These are phyloP conservation scores for Vipera latastei DNA, from an alignment of 2,797 vertebrate genomes.

Conservation along the genomic window DNA sequence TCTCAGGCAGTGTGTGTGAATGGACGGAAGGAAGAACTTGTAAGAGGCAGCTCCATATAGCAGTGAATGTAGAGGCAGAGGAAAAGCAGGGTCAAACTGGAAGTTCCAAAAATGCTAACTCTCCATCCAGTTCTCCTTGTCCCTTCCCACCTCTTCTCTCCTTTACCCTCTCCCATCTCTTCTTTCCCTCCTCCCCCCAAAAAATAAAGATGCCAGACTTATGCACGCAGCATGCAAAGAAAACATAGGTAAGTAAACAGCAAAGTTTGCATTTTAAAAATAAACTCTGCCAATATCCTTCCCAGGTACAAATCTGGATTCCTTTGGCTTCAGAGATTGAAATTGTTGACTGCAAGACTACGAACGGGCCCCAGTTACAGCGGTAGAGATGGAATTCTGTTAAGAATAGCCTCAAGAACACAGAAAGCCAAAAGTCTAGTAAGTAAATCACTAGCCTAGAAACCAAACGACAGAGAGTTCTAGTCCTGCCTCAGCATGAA, in stretches of 20 bases:
- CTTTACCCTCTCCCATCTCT: background rate
- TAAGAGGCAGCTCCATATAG: background rate
- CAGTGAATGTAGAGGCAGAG: background rate
- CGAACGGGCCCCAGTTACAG: background rate
- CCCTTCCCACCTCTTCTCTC: background rate
- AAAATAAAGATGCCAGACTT: background rate
- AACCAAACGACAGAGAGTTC: background rate
- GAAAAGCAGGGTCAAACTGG: background rate
- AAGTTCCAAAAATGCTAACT: background rate
- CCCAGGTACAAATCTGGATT: background rate
- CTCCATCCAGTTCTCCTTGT: background rate
- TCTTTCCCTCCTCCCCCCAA: rapidly evolving
- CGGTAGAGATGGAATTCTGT: background rate
- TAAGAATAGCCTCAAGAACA: background rate
- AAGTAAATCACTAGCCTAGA: background rate
- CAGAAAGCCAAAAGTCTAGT: background rate
- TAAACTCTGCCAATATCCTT: background rate
- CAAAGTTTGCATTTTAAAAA: background rate
- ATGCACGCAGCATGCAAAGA: background rate
- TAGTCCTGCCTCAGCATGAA: background rate
- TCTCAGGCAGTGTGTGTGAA: too few relatives aligned
- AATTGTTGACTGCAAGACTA: background rate
- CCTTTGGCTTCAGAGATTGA: background rate
- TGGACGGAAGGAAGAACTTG: background rate
- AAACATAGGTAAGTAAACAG: background rate